Conservation (phyloP, 2,113 vertebrate genomes). For the Vimba vimba region DNA sequence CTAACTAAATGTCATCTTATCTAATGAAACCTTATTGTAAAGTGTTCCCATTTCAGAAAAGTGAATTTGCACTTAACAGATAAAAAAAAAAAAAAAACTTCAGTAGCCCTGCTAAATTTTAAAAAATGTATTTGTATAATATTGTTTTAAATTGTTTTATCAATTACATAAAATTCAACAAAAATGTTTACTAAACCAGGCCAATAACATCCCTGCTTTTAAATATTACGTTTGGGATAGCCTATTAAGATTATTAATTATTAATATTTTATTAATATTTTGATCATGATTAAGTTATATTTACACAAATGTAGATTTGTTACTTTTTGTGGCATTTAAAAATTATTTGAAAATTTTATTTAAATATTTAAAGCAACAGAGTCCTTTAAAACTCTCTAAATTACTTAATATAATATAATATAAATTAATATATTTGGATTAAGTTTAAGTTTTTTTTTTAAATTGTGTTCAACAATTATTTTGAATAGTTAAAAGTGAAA, state of each 20-base stretch:
- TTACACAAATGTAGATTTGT: too few relatives aligned
- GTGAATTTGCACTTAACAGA: too few relatives aligned
- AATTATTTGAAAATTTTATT: neutral
- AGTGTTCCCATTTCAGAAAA: too few relatives aligned
- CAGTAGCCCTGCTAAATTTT: neutral
- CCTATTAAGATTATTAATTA: too few relatives aligned
- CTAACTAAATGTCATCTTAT: too few relatives aligned
- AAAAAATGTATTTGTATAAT: too few relatives aligned
- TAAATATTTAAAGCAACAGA: neutral
- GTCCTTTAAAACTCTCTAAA: neutral
- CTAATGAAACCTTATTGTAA: too few relatives aligned
- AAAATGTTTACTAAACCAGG: neutral
- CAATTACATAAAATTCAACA: neutral
- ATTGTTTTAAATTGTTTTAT: neutral
- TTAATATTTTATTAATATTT: too few relatives aligned
- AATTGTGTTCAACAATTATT: neutral
- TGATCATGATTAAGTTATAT: too few relatives aligned
- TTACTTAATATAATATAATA: too few relatives aligned
- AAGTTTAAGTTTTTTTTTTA: neutral
- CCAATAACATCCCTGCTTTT: neutral
- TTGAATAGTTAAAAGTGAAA: neutral
- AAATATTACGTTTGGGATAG: neutral
- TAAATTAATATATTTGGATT: too few relatives aligned
- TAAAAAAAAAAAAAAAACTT: neutral
- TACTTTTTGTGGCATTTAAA: neutral